These are phyloP conservation scores for Danaus plexippus DNA, from an alignment of 1,140 invertebrate species.

Conservation along the genomic window DNA sequence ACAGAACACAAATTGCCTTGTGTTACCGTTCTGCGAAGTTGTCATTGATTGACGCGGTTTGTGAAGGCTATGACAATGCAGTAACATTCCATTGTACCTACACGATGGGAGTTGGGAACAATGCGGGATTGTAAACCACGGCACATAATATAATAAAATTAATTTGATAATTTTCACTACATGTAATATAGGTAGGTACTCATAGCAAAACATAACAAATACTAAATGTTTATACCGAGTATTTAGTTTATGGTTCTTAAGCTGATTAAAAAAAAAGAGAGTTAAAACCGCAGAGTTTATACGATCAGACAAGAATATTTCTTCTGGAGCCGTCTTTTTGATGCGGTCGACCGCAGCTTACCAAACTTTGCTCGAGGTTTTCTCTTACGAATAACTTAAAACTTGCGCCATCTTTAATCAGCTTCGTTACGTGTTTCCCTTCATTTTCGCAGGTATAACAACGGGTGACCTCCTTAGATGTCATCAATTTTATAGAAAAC, in stretches of 20 bases:
- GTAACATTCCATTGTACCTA: conserved; percentile 11
- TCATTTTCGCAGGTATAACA: not conserved
- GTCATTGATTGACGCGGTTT: conserved; percentile 22
- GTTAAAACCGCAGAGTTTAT: too few relatives aligned
- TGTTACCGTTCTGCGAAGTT: conserved; percentile 14
- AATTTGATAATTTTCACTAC: too few relatives aligned
- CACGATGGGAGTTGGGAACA: too few relatives aligned
- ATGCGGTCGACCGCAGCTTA: conserved; percentile 10
- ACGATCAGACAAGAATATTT: conserved; percentile 13
- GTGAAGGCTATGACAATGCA: conserved; percentile 18
- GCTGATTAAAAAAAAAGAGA: too few relatives aligned
- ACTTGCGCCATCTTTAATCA: conserved; percentile 8
- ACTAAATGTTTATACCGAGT: too few relatives aligned
- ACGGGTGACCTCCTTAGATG: too few relatives aligned
- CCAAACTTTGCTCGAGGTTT: conserved; percentile 12
- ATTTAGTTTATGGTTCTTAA: too few relatives aligned
- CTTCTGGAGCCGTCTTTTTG: conserved; percentile 8
- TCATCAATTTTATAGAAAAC: too few relatives aligned
- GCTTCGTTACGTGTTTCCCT: conserved; percentile 7
- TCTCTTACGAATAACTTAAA: conserved; percentile 19
- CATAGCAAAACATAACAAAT: too few relatives aligned
- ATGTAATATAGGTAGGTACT: too few relatives aligned
- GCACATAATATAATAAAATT: too few relatives aligned
- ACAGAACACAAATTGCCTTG: conserved; percentile 21
- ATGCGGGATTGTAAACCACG: too few relatives aligned